Base-by-base conservation (phyloP, 2,888 invertebrate genomes). In the Hermaeophaga mercurialis region DNA sequence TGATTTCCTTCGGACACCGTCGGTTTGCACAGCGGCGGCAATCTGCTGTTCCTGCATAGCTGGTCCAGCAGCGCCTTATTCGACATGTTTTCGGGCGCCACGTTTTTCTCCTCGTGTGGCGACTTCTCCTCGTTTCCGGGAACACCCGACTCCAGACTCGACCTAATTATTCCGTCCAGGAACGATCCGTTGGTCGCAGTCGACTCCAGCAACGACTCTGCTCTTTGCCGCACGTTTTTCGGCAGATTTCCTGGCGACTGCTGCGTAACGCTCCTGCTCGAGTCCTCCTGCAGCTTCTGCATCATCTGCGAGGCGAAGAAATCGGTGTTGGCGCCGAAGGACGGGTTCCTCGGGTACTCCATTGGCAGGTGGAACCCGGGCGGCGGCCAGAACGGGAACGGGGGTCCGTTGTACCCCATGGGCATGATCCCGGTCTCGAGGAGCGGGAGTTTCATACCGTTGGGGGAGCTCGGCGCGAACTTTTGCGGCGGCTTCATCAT, bases 241-340 rank as follows among this genome's bases (percentile, higher is more conserved):
- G 79, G 74, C 24, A 79, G 63, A 66, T 70, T 65, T n/a, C 36
- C 36, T 11, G 60, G 41, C 6, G 56, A 15, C 15, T 63, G 46
- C 24, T 61, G 59, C 5, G 54, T 34, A 6, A 28, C 26, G 9
- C 71, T 63, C 54, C 83, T 79, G 22, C 81, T 80, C 48, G 83
- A 82, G 61, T 90, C 89, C 70, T 91, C 90, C 69, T 90, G 88
- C 59, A 90, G 79, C 55, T 89, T 83, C 66, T 90, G 88, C 83
- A 91, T 88, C 84, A 90, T 87, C 72, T 90, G 90, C 48, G 89
- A 86, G 28, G 90, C 89, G 58, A 85, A 82, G 78, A 89, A 88
- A 62, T 90, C 90, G 4, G 86, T 82, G 1, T 85, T 82, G 0
- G 85, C 82, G 6, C 75, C 67, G 41, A 74, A 75, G 4, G 79